Evolutionary conservation across 2,797 vertebrate species (phyloP).

Genomic region (Falco biarmicus): DNA sequence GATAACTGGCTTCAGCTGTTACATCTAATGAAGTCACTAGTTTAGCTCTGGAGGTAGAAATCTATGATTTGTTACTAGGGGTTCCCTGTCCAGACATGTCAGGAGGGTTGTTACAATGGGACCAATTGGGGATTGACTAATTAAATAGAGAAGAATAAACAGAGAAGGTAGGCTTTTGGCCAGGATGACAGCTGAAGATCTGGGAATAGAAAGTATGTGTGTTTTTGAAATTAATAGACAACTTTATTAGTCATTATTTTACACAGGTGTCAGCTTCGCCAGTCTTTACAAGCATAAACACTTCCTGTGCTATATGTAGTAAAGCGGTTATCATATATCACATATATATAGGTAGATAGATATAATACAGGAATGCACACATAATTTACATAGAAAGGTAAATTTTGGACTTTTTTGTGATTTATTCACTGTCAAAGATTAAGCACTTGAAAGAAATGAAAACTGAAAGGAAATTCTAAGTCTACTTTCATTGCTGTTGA

Average conservation of each 20-base stretch:
- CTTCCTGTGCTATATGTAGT: neutral
- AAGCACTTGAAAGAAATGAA: neutral
- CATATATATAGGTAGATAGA: neutral
- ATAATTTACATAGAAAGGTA: neutral
- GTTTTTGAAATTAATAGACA: neutral
- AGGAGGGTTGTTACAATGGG: neutral
- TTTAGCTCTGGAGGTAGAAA: neutral
- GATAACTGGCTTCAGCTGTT: neutral
- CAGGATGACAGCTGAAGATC: neutral
- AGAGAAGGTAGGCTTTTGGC: neutral
- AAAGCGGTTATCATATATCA: neutral
- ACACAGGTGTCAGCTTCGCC: neutral
- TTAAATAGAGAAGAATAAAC: neutral
- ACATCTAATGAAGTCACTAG: neutral
- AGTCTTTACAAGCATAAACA: neutral
- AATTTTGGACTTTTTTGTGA: neutral
- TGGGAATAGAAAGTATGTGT: neutral
- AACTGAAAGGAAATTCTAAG: neutral
- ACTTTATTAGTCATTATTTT: neutral
- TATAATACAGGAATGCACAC: neutral
- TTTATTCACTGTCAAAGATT: neutral
- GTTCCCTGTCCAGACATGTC: neutral
- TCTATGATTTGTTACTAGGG: neutral
- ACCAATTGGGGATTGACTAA: neutral
- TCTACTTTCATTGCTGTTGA: neutral